Evolutionary conservation across 2,888 invertebrate species (phyloP).

Genomic region (Dusona sp.): DNA sequence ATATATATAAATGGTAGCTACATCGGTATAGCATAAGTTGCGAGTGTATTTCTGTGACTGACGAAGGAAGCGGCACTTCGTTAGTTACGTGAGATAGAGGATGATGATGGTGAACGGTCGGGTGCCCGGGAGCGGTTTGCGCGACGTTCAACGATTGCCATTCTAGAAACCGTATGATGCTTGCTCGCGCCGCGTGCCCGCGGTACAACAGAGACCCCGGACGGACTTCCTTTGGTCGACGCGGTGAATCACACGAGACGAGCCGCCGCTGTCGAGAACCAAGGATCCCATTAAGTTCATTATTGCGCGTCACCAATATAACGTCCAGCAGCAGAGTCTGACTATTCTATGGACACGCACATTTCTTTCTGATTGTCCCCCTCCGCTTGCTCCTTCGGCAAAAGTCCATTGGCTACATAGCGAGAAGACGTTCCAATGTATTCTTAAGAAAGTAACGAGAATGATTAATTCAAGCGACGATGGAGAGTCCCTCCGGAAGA

Average conservation of each 20-base stretch:
- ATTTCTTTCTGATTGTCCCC: conserved; percentile 46
- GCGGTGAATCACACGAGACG: conserved; percentile 69
- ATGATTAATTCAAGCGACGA: conserved; percentile 53
- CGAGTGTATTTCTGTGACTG: conserved; percentile 23
- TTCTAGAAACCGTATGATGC: conserved; percentile 71
- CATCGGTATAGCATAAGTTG: conserved; percentile 6
- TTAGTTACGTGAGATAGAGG: conserved; percentile 69
- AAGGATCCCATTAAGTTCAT: conserved; percentile 70
- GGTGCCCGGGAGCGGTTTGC: conserved; percentile 10
- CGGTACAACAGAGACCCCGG: conserved; percentile 21
- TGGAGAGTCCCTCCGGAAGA: not conserved
- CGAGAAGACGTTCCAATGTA: not conserved
- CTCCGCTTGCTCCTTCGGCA: not conserved
- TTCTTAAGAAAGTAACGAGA: conserved; percentile 16
- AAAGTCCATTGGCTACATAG: conserved; percentile 2
- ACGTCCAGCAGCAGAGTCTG: conserved; percentile 44
- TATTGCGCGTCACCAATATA: conserved; percentile 73
- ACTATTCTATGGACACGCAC: conserved; percentile 44
- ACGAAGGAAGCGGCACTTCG: conserved; percentile 69
- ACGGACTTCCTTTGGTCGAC: conserved; percentile 68
- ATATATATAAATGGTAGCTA: conserved; percentile 17
- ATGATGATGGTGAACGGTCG: conserved; percentile 59
- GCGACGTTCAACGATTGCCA: conserved; percentile 70
- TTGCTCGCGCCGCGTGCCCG: conserved; percentile 16
- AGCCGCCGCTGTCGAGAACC: conserved; percentile 63